Evolutionary conservation across 2,797 vertebrate genomes (phyloP), one percentile per base, ranked within the genome.

Genomic region (Parauchenoglanis ngamensis): DNA sequence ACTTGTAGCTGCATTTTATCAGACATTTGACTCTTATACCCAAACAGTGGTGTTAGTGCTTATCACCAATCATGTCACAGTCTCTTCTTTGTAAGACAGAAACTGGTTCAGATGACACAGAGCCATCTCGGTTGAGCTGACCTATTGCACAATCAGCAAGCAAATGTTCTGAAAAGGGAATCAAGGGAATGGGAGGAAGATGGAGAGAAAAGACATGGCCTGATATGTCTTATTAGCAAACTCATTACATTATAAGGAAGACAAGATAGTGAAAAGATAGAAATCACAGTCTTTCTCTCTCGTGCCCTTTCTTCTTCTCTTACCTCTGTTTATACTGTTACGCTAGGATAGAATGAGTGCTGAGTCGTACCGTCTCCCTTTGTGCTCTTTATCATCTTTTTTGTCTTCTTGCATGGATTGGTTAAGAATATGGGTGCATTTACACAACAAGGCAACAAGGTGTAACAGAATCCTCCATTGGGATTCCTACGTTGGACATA

Each of bases 381-480:
- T 87, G 86, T 89, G 67, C 89, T 86, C 87, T 92, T 90, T 93
- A 87, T 54, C 23, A 90, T 90, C 90, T 94, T 95, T 89, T 92
- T 82, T 44, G 23, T 87, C 63, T 63, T 86, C 91, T 86, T 93
- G 91, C 94, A 94, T 94, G 91, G 84, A 81, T 92, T 80, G 85
- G 68, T 92, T 92, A 90, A 92, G 90, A 92, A 90, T 94, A 94
- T 94, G 91, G 91, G 91, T 93, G 91, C 93, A 94, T 95, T 96
- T 93, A 93, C 95, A 95, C 94, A 95, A 95, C 92, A 94, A 95
- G 94, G 91, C 91, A 88, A 92, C 89, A 92, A 92, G 93, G 92
- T 94, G 93, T 94, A 95, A 95, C 94, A 90, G 92, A 93, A 91
- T 91, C 90, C 92, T 94, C 92, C 91, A 28, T 88, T 92, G 93